Base-by-base conservation (phyloP, 1,140 invertebrate species). In the Procambarus virginalis region DNA sequence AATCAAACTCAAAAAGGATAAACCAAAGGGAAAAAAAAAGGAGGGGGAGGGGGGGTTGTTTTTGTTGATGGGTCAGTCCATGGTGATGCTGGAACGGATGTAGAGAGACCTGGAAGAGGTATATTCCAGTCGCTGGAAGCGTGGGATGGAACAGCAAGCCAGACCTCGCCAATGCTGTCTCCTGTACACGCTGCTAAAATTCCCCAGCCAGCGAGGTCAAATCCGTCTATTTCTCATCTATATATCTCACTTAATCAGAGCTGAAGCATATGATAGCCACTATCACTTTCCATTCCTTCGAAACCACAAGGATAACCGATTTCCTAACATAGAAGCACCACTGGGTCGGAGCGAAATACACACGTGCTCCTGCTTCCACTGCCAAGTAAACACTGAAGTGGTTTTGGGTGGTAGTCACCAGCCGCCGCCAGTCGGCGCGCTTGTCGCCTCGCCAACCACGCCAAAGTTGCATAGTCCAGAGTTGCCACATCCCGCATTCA, bases 301-400 rank as follows among this genome's bases (percentile, higher is more conserved):
- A 79, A 89, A 84, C 46, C 58, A 77, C 81, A 76, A 64, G 2
- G 48, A 78, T 9, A 64, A 60, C n/a, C 20, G 73, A 84, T 89
- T 89, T 89, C 76, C 77, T 83, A 68, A 64, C 82, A 84, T 64
- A 84, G 51, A 89, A 89, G 81, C 87, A 78, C 60, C 82, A 64
- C 81, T 5, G 75, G 51, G 75, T 82, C 81, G 49, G 87, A 89
- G 87, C 73, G 17, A n/a, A 70, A 49, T n/a, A 48, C 46, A 34
- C 20, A 73, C 73, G 82, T 84, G 34, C 73, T 78, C 58, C 70
- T 73, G 64, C 82, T 77, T 20, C 79, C 87, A 89, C 87, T 64
- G 75, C n/a, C 87, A 89, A 89, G 87, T 84, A 83, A 79, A 77
- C 87, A 89, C 87, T 89, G 87, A 89, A 48, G 49, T 85, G 75